Conservation (phyloP, 2,797 vertebrate genomes). For the Crocodylus rhombifer region DNA sequence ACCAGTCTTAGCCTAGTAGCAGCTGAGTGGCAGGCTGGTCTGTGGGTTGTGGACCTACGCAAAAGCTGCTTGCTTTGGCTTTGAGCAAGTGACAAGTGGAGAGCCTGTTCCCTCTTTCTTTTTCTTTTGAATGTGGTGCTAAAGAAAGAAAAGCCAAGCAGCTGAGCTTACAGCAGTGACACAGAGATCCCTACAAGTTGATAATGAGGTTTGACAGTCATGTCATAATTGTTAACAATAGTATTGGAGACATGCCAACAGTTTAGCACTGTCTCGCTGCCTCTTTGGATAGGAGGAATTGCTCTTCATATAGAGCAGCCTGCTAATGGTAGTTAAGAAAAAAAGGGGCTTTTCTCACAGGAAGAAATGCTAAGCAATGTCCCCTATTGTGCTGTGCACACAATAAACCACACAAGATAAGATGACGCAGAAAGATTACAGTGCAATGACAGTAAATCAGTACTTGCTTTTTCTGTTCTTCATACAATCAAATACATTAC, state of each 20-base stretch:
- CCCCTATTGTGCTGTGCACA: neutral
- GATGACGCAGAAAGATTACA: neutral
- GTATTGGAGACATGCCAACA: slow-evolving; percentile 42
- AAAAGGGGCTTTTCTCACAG: neutral
- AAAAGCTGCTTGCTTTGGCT: neutral
- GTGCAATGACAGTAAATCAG: neutral
- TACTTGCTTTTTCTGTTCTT: slow-evolving; percentile 10
- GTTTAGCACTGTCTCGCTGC: neutral
- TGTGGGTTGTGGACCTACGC: fast-evolving
- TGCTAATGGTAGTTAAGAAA: slow-evolving; percentile 33
- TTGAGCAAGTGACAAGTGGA: neutral
- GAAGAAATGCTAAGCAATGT: neutral
- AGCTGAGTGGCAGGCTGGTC: neutral
- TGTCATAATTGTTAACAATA: slow-evolving; percentile 69
- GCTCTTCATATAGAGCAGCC: neutral
- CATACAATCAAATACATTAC: fast-evolving
- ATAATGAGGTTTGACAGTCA: slow-evolving; percentile 70
- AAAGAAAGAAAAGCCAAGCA: slow-evolving; percentile 28
- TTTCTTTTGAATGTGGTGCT: neutral
- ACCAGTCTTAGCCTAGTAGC: fast-evolving
- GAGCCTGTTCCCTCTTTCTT: neutral
- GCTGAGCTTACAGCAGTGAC: slow-evolving; percentile 39
- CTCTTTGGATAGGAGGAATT: slow-evolving; percentile 30
- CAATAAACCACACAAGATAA: neutral
- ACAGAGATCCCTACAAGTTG: slow-evolving; percentile 57